Base-by-base conservation (phyloP, 2,888 invertebrate species). In the Limnephilus rhombicus region DNA sequence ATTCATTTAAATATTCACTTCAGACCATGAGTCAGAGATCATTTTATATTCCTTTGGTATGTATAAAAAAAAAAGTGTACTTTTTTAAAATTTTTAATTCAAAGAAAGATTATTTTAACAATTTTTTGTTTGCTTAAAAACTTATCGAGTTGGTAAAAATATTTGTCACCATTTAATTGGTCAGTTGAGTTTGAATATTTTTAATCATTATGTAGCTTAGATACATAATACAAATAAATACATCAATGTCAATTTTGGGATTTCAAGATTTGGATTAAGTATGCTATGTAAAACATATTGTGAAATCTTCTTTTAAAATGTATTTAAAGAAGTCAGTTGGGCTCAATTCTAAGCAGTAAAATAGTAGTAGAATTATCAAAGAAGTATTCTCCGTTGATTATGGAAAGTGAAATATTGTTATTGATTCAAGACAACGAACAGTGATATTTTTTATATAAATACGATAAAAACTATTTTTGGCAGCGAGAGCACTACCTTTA, bases 11-110 rank as follows among this genome's bases (percentile, higher is more conserved):
- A 68, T 68, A 68, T 86, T 29, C 15, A 49, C 45, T 86, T 80
- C 68, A 89, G 80, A 80, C 68, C 80, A 80, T 80, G 86, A 86
- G 86, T 45, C 88, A 37, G 88, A 89, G 88, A 89, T 89, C 88
- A 80, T 89, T 80, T 89, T 80, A 31, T 89, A 7, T 31, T 80
- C 68, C 88, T 89, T 89, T 89, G 88, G 88, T 89, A 80, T 80
- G 29, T 41, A 86, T 68, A 53, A 34, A 49, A n/a, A 49, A 49
- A 31, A 85, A 3, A 11, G 41, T 29, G 13, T 86, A 45, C n/a
- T n/a, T n/a, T 5, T 45, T n/a, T 31, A 5, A 82, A 15, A 85
- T 68, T 68, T 85, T 24, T 7, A 18, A 37, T n/a, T 85, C 24
- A 24, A 85, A 37, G 31, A 41, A 85, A 82, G 31, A 37, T 83